phyloP scores from a whole-genome alignment of 2,113 vertebrate genomes.

The Hyla sarda region DNA sequence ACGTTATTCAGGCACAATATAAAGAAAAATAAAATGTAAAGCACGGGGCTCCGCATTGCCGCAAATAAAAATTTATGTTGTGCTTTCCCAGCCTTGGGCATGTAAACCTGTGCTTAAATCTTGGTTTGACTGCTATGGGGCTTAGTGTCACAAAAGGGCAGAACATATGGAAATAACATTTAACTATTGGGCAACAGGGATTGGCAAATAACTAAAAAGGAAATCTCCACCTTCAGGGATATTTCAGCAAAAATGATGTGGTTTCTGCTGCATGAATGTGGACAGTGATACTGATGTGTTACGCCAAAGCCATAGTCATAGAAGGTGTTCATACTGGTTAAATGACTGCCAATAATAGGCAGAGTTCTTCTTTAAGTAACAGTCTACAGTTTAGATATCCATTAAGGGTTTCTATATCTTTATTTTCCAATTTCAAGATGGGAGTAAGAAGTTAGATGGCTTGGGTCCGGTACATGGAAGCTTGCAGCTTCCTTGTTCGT shows the following conservation, averaged over 20 bases:
- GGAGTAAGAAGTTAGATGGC: too few relatives aligned
- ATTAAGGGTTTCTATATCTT: too few relatives aligned
- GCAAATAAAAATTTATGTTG: background rate
- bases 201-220: background rate
- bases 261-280: background rate
- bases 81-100: background rate
- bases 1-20: background rate
- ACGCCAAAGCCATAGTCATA: background rate
- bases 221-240: background rate
- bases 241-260: background rate
- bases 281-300: background rate
- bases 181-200: background rate
- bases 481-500: too few relatives aligned
- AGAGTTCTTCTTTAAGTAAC: too few relatives aligned
- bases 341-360: too few relatives aligned
- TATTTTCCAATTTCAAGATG: too few relatives aligned
- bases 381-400: too few relatives aligned
- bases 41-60: background rate
- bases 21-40: background rate
- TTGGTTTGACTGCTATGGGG: background rate
- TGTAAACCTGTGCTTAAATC: background rate
- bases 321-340: background rate
- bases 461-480: too few relatives aligned
- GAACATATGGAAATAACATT: background rate
- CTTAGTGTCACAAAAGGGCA: background rate